Evolutionary conservation across 2,888 invertebrate genomes (phyloP), one percentile per base, ranked within the genome.

Genomic region (Plemyria rubiginata): DNA sequence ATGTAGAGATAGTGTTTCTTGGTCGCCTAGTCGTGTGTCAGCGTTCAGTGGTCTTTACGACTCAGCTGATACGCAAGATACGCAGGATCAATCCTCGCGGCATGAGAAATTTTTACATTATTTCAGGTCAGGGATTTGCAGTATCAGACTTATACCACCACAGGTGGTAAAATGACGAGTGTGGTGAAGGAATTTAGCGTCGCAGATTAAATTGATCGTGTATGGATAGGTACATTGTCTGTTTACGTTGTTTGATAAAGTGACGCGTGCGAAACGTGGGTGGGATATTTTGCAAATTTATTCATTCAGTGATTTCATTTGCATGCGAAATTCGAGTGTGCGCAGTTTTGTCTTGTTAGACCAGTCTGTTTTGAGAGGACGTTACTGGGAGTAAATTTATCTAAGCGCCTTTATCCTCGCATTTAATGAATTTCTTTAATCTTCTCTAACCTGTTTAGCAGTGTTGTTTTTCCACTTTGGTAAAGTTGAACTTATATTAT

Each of bases 231-330:
- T 45, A 45, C 8, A 15, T 13, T 16, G 8, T 16, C 12, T 58
- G 53, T 51, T 57, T 58, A 60, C 54, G 54, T 59, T 51, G 55
- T 54, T 46, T 46, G 54, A 54, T 51, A 41, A 60, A 60, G 53
- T 59, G 54, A 59, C 54, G 56, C 12, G 53, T 46, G 8, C 11
- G 40, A 57, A 46, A 57, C 57, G 57, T 58, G 52, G 57, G 57
- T 58, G 52, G 57, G 48, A 58, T 53, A 55, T 61, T 58, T 43
- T 53, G 52, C 49, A 52, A 57, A 59, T 66, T 56, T 66, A 59
- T 67, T 61, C 56, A 64, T 61, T 67, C 61, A 61, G 36, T 48
- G 54, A 56, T 62, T 65, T 43, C n/a, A 64, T 67, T 64, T 62
- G 48, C 64, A 64, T 64, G 61, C 60, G 22, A 67, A 67, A 54